These are phyloP conservation scores for Oostethus manadensis DNA, from an alignment of 2,113 vertebrate genomes.

Conservation along the genomic window DNA sequence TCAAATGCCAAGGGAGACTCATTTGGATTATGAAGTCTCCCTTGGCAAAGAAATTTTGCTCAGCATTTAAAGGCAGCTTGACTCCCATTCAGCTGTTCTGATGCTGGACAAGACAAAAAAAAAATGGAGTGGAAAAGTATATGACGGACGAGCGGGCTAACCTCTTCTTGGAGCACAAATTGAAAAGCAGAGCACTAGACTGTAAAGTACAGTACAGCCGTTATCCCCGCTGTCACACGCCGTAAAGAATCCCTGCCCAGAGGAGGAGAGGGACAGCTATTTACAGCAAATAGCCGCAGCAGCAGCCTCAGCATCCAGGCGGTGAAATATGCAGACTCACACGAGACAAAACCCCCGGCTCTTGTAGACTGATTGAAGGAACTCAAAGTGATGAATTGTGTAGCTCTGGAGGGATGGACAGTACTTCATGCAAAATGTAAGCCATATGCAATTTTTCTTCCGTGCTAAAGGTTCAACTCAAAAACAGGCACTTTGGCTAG, in stretches of 20 bases:
- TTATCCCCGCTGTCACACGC: slow-evolving; percentile 25
- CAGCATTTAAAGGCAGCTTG: no score
- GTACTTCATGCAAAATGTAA: slow-evolving; percentile 23
- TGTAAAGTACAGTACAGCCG: slow-evolving; percentile 34
- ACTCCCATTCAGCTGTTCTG: no score
- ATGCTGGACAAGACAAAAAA: no score
- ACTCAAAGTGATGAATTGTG: slow-evolving; percentile 37
- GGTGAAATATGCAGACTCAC: slow-evolving; percentile 52
- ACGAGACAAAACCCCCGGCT: slow-evolving; percentile 42
- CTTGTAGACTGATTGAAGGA: slow-evolving; percentile 43
- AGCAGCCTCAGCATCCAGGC: slow-evolving; percentile 28
- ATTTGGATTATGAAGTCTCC: no score
- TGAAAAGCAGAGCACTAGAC: slow-evolving; percentile 10
- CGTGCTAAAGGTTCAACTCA: neutral
- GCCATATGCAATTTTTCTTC: neutral
- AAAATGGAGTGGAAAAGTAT: slow-evolving; percentile 1
- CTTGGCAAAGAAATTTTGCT: no score
- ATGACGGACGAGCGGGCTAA: slow-evolving; percentile 1
- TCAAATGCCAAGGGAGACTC: no score
- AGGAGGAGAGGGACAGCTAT: slow-evolving; percentile 30
- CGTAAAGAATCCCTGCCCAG: slow-evolving; percentile 25
- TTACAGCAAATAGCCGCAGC: slow-evolving; percentile 39
- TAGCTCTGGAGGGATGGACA: slow-evolving; percentile 32
- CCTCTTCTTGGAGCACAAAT: slow-evolving; percentile 6
- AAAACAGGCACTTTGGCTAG: neutral